Evolutionary conservation across 2,797 vertebrate genomes (phyloP).

Genomic region (Phyllotis vaccarum): DNA sequence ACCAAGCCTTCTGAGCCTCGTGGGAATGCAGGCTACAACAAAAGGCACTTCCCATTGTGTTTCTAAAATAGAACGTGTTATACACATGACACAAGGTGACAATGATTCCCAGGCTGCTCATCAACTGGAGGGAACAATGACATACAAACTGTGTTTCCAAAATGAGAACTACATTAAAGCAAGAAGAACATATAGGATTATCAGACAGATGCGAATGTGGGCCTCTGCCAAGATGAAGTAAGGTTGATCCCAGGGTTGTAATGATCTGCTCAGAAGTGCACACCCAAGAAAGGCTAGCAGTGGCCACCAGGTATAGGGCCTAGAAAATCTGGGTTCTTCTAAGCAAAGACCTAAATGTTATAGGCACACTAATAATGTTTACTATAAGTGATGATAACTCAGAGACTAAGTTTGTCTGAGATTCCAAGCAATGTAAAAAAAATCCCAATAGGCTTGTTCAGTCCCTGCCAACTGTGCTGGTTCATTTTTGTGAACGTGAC

Average conservation of each 20-base stretch:
- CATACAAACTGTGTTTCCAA: conserved; percentile 70
- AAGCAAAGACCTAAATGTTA: neutral
- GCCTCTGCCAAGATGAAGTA: conserved; percentile 68
- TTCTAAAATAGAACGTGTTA: conserved; percentile 76
- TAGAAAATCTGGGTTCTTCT: neutral
- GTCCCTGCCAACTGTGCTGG: neutral
- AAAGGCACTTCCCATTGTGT: conserved; percentile 30
- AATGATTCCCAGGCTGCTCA: conserved; percentile 49
- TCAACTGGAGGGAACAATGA: conserved; percentile 68
- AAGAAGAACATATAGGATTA: conserved; percentile 52
- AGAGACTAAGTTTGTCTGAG: neutral
- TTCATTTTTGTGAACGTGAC: neutral
- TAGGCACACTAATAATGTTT: neutral
- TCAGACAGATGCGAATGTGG: conserved; percentile 32
- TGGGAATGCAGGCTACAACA: neutral
- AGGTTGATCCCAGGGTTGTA: neutral
- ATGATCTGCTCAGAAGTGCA: neutral
- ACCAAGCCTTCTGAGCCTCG: neutral
- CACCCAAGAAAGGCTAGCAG: neutral
- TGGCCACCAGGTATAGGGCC: no score
- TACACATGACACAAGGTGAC: conserved; percentile 59
- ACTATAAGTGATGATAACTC: neutral
- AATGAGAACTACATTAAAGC: conserved; percentile 47
- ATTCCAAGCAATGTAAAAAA: neutral
- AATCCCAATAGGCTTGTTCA: neutral